These are phyloP conservation scores for Mechanitis mazaeus DNA, from an alignment of 2,888 invertebrate genomes.

Conservation along the genomic window DNA sequence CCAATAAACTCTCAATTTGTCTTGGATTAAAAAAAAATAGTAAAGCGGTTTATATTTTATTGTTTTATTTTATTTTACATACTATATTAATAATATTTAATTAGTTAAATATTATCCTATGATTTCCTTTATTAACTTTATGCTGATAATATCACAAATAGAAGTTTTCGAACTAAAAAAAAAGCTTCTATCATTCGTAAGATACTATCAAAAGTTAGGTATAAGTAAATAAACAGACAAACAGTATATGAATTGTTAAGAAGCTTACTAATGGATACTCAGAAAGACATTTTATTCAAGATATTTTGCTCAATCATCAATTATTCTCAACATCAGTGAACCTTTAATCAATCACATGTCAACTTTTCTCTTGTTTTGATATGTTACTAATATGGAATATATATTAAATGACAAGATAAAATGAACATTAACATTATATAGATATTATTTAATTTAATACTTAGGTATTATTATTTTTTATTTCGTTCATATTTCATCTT, in stretches of 20 bases:
- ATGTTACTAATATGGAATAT: background rate
- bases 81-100: too few species aligned
- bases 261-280: constrained; percentile 2
- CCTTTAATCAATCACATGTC: constrained; percentile 5
- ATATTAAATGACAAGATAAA: too few species aligned
- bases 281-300: constrained; percentile 7
- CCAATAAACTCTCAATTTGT: background rate
- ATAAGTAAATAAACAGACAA: background rate
- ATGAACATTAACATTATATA: too few species aligned
- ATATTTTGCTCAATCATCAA: constrained; percentile 17
- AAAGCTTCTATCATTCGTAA: too few species aligned
- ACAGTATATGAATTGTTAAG: background rate
- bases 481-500: too few species aligned
- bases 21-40: background rate
- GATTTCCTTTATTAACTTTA: too few species aligned
- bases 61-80: background rate
- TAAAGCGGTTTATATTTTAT: background rate
- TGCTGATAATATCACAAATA: too few species aligned
- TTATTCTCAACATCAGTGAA: constrained; percentile 13
- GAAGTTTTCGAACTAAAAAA: too few species aligned
- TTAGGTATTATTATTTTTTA: too few species aligned
- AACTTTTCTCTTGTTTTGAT: constrained; percentile 5
- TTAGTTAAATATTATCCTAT: too few species aligned
- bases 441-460: too few species aligned
- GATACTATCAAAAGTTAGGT: too few species aligned